Evolutionary conservation across 2,797 vertebrate species (phyloP).

Genomic region (Halcyon smyrnensis): DNA sequence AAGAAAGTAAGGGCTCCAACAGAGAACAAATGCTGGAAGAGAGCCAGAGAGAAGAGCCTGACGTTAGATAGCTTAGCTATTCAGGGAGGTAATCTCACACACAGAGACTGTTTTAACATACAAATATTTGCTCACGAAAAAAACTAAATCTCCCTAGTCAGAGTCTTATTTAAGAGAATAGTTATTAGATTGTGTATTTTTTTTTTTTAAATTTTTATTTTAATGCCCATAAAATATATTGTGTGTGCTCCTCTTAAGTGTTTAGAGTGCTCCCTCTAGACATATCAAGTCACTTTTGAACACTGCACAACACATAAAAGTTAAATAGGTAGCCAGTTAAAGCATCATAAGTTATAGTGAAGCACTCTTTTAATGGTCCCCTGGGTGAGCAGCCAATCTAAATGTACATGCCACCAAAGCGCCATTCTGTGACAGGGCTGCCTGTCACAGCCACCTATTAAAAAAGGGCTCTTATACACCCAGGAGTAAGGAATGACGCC

Average conservation of each 20-base stretch:
- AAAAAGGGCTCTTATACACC: not conserved
- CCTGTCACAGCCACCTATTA: not conserved
- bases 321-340: constrained; percentile 61
- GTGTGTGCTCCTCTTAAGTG: not conserved
- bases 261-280: constrained; percentile 41
- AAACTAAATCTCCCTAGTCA: not conserved
- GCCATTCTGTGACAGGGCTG: rapidly evolving
- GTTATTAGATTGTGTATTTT: constrained; percentile 31
- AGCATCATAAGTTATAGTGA: constrained; percentile 38
- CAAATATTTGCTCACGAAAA: not conserved
- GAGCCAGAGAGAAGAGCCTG: not conserved
- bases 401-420: not conserved
- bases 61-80: not conserved
- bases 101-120: not conserved
- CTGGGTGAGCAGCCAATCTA: constrained; percentile 20
- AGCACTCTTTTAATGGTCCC: constrained; percentile 36
- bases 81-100: not conserved
- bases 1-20: constrained; percentile 84
- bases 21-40: constrained; percentile 78
- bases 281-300: not conserved
- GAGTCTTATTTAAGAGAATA: constrained; percentile 20
- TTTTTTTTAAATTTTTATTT: constrained; percentile 44
- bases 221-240: constrained; percentile 47
- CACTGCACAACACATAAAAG: constrained; percentile 35
- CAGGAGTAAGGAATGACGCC: not conserved